Conservation (phyloP, 1,140 invertebrate species). For the Eupristina koningsbergeri region DNA sequence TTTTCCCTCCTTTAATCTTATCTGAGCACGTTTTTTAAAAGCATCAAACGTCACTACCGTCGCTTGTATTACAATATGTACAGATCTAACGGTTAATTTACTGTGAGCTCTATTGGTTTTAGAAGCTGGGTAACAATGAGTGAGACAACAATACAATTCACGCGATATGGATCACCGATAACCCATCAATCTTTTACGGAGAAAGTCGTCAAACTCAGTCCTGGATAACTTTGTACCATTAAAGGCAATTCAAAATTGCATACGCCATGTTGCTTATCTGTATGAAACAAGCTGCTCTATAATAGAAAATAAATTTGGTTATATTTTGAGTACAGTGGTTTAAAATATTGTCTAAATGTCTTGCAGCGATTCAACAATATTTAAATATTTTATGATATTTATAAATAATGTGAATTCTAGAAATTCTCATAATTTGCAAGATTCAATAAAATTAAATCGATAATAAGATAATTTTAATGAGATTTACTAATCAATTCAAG, state of each 20-base stretch:
- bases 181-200: slow-evolving; percentile 41
- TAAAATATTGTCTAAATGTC: too few species aligned
- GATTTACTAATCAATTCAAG: too few species aligned
- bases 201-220: slow-evolving; percentile 24
- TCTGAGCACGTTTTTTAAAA: neutral
- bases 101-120: slow-evolving; percentile 36
- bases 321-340: too few species aligned
- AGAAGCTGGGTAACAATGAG: slow-evolving; percentile 34
- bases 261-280: neutral
- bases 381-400: too few species aligned
- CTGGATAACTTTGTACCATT: neutral
- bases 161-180: slow-evolving; percentile 42
- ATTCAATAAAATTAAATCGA: too few species aligned
- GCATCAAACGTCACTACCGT: slow-evolving; percentile 8
- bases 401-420: too few species aligned
- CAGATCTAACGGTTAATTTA: slow-evolving; percentile 37
- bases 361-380: too few species aligned
- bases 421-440: too few species aligned
- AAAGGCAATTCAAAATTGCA: neutral
- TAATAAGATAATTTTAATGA: too few species aligned
- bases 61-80: neutral
- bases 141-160: neutral
- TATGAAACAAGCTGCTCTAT: neutral
- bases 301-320: neutral
- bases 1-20: slow-evolving; percentile 14